A percentile compares a stretch with the other conserved stretches of the same genome.
Conservation (phyloP, 2,797 vertebrate species). For the Neosalanx taihuensis region DNA sequence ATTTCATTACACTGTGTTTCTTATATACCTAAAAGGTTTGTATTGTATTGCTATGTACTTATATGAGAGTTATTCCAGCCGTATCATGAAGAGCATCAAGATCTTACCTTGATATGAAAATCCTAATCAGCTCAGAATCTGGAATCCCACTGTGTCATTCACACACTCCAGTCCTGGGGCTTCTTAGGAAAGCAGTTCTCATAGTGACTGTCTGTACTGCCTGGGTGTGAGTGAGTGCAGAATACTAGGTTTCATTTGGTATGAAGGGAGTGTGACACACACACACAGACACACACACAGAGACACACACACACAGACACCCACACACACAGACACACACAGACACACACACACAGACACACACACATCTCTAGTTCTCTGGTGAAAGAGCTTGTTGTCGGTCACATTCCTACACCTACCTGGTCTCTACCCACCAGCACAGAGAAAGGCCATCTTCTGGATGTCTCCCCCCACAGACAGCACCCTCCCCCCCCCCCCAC, state of each 20-base stretch:
- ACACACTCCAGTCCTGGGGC: conserved; percentile 4
- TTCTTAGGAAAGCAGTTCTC: conserved; percentile 24
- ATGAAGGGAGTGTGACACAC: conserved; percentile 26
- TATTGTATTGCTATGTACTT: too few relatives aligned
- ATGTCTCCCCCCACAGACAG: conserved; percentile 33
- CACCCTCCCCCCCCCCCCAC: conserved; percentile 34
- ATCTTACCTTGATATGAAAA: conserved; percentile 54
- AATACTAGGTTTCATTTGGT: conserved; percentile 31
- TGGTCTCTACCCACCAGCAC: conserved; percentile 20
- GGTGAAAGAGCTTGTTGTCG: conserved; percentile 59
- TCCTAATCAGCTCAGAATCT: conserved; percentile 24
- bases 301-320: conserved; percentile 19
- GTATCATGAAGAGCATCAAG: not conserved
- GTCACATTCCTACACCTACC: conserved; percentile 65
- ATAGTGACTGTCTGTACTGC: conserved; percentile 37
- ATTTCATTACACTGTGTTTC: too few relatives aligned
- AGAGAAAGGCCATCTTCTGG: conserved; percentile 59
- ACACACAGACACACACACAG: conserved; percentile 19
- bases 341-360: conserved; percentile 23
- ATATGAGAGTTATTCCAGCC: too few relatives aligned
- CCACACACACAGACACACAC: conserved; percentile 13
- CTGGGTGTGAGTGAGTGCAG: conserved; percentile 23
- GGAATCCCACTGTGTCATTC: conserved; percentile 15
- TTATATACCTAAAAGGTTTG: too few relatives aligned
- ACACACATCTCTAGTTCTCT: conserved; percentile 18